Evolutionary conservation across 53 echinoderm and acorn worm genomes (phyloP), one percentile per base, ranked within the genome.

Genomic region (Astropecten irregularis): DNA sequence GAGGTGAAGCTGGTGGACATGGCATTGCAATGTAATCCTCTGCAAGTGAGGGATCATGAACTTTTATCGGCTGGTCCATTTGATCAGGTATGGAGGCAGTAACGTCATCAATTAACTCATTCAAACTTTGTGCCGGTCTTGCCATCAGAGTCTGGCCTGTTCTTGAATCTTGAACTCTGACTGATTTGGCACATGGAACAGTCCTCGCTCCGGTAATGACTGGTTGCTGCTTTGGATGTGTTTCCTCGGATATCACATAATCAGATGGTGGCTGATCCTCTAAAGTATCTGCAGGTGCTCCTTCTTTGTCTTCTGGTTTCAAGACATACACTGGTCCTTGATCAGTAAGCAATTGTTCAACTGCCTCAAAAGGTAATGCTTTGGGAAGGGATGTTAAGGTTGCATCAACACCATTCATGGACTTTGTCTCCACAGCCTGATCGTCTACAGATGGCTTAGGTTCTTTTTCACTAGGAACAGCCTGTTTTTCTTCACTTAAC

Each of bases 281-380:
- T 84, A 69, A 37, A 68, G 66, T 69, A 57, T 90, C 86, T 44
- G 40, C 3, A 16, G 91, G 47, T 60, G 73, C 68, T 23, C 69
- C 42, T 32, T 82, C 60, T 42, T 71, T 37, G 29, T 27, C 30
- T 18, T 58, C 28, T 40, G 91, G 88, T 66, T 54, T 91, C 49
- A 95, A 73, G 26, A 84, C 89, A 69, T 95, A 95, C 20, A 89
- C 86, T 47, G 95, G 95, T 68, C 95, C 95, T 68, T 87, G 81
- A 46, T 95, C 87, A 31, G 95, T 91, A 0, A 91, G 68, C 68
- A 95, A 53, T 38, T 95, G 95, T 44, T 85, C 79, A 61, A 62
- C 28, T 20, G 40, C 61, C 40, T 49, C 19, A 15, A 3, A 0
- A 21, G 19, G 52, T 15, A 20, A 18, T 18, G 46, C 2, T 46